Percentiles rank a stretch among this genome's conserved stretches.
Conservation (phyloP, 2,113 vertebrate species). For the Nettapus auritus region DNA sequence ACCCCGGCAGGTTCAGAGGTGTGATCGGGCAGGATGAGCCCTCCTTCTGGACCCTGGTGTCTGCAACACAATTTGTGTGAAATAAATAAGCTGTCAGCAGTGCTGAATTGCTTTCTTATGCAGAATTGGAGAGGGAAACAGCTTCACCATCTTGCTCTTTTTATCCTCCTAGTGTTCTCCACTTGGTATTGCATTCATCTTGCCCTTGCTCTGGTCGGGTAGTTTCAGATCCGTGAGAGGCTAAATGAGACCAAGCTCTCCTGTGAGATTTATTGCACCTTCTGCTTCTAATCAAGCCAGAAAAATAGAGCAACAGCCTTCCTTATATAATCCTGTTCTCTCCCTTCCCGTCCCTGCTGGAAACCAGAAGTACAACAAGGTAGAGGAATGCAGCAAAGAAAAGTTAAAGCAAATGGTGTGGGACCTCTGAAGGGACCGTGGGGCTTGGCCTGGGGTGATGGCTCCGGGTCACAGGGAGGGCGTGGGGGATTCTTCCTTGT, state of each 20-base stretch:
- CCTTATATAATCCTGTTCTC: conserved; percentile 20
- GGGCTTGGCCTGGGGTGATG: neutral
- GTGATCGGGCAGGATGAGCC: neutral
- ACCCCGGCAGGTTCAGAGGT: neutral
- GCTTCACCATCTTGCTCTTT: neutral
- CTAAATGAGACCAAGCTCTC: conserved; percentile 36
- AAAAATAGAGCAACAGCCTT: conserved; percentile 41
- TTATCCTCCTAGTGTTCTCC: neutral
- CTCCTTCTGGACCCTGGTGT: neutral
- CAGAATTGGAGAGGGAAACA: neutral
- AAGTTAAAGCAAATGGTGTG: conserved; percentile 34
- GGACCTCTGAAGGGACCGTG: neutral
- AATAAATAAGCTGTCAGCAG: conserved; percentile 13
- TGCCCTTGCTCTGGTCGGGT: neutral
- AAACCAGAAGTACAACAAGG: conserved; percentile 47
- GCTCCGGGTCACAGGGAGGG: neutral
- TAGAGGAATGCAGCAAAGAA: conserved; percentile 37
- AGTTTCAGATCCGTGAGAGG: neutral
- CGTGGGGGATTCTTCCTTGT: neutral
- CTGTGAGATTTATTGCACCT: conserved; percentile 51
- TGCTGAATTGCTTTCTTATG: neutral
- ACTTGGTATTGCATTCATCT: neutral
- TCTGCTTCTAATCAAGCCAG: conserved; percentile 60
- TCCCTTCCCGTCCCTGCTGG: conserved; percentile 24
- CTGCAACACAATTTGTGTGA: neutral